These are phyloP conservation scores for Elanoides forficatus DNA, from an alignment of 2,113 vertebrate genomes.

Conservation along the genomic window DNA sequence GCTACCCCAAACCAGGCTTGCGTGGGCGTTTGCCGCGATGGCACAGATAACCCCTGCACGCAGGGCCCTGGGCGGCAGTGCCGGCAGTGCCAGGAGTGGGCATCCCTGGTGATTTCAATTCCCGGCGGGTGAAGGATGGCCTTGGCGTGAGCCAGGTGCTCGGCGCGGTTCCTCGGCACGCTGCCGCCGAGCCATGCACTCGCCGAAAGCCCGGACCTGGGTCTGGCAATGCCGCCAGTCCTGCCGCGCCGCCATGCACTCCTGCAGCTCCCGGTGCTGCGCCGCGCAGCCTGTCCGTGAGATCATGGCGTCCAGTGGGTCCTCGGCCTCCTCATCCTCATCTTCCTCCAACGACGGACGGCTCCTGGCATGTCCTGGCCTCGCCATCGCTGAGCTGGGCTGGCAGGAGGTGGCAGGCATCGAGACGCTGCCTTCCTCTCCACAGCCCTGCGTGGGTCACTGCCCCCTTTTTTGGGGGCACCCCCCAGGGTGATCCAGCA, in stretches of 20 bases:
- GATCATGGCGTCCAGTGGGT: conserved; percentile 86
- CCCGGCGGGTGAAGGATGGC: rapidly evolving
- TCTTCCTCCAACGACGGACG: conserved; percentile 33
- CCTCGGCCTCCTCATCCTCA: conserved; percentile 72
- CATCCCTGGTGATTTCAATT: background rate
- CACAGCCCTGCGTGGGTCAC: background rate
- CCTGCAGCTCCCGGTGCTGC: conserved; percentile 85
- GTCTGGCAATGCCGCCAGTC: conserved; percentile 90
- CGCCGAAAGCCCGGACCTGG: conserved; percentile 81
- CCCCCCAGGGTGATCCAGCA: too few species aligned
- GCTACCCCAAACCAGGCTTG: background rate
- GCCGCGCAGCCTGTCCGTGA: conserved; percentile 81
- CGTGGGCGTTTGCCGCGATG: background rate
- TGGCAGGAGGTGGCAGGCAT: rapidly evolving
- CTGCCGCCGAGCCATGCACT: conserved; percentile 85
- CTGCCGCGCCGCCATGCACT: conserved; percentile 89
- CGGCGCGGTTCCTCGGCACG: conserved; percentile 58
- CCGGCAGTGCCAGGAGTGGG: background rate
- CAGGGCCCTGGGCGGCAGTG: background rate
- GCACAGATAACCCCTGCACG: background rate
- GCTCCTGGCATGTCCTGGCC: conserved; percentile 76
- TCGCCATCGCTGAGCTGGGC: conserved; percentile 63
- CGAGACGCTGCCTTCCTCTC: background rate
- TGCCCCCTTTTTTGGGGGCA: rapidly evolving
- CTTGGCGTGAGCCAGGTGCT: rapidly evolving